These are phyloP conservation scores for Drosophila mojavensis DNA, from an alignment of 1,140 invertebrate genomes.

Conservation along the genomic window DNA sequence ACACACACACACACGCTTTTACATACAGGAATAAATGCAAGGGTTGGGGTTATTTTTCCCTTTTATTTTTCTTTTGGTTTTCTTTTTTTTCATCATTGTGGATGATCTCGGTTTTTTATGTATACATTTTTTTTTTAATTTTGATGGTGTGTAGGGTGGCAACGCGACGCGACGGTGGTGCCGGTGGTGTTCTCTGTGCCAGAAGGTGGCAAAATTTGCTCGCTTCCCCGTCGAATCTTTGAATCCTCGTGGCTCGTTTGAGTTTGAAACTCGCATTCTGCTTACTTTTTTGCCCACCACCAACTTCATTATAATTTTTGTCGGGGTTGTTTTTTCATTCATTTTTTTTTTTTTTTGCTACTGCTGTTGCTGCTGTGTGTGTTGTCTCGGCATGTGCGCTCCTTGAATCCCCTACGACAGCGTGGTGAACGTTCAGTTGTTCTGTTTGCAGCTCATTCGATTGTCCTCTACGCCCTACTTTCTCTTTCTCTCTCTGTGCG, in stretches of 20 bases:
- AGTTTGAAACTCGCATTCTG: slow-evolving; percentile 38
- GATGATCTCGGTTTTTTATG: slow-evolving; percentile 61
- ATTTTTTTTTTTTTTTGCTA: slow-evolving; percentile 31
- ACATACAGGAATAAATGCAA: slow-evolving; percentile 23
- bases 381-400: background rate
- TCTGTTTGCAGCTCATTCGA: slow-evolving; percentile 29
- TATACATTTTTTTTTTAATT: slow-evolving; percentile 61
- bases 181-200: slow-evolving; percentile 34
- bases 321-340: slow-evolving; percentile 79
- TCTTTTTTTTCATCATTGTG: slow-evolving; percentile 49
- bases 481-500: background rate
- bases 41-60: background rate
- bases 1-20: slow-evolving; percentile 12
- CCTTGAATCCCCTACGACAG: slow-evolving; percentile 51
- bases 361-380: background rate
- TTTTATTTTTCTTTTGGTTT: slow-evolving; percentile 31
- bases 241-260: background rate
- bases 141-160: slow-evolving; percentile 55
- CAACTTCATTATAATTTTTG: slow-evolving; percentile 82
- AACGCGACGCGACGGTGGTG: slow-evolving; percentile 21
- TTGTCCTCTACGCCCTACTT: slow-evolving; percentile 4
- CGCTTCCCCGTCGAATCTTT: slow-evolving; percentile 17
- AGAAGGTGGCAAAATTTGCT: slow-evolving; percentile 62
- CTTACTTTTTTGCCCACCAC: slow-evolving; percentile 59
- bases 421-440: background rate